Evolutionary conservation across 2,797 vertebrate genomes (phyloP).

Genomic region (Enteromius thamalakanensis): DNA sequence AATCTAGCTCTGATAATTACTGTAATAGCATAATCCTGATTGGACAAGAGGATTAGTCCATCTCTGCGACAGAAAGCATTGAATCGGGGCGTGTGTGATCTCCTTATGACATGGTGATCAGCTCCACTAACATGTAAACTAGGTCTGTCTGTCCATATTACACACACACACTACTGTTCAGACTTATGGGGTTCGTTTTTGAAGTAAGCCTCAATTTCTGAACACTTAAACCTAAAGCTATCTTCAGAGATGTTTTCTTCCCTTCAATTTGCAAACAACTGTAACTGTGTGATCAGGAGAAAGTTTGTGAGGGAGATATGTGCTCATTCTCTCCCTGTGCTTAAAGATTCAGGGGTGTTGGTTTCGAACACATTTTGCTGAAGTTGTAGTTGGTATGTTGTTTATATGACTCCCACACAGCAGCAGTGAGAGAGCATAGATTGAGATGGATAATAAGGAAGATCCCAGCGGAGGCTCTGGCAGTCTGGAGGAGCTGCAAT

Average conservation of each 20-base stretch:
- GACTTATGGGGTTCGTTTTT: not conserved
- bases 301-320: conserved; percentile 51
- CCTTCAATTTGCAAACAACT: not conserved
- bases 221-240: conserved; percentile 33
- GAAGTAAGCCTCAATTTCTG: not conserved
- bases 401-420: conserved; percentile 39
- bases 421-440: conserved; percentile 11
- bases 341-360: not conserved
- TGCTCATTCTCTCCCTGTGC: conserved; percentile 40
- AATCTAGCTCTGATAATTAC: conserved; percentile 16
- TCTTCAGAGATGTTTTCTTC: conserved; percentile 22
- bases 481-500: conserved; percentile 31
- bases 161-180: not conserved
- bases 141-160: not conserved
- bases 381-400: conserved; percentile 13
- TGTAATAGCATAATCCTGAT: conserved; percentile 34
- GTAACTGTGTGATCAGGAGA: conserved; percentile 50
- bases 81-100: not conserved
- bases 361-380: not conserved
- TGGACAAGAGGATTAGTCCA: conserved; percentile 5
- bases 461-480: conserved; percentile 19
- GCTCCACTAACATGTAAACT: not conserved
- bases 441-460: conserved; percentile 21
- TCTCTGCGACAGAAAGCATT: conserved; percentile 2
- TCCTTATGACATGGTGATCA: conserved; percentile 1